Base-by-base conservation (phyloP, 2,113 vertebrate genomes). In the Engystomops pustulosus region DNA sequence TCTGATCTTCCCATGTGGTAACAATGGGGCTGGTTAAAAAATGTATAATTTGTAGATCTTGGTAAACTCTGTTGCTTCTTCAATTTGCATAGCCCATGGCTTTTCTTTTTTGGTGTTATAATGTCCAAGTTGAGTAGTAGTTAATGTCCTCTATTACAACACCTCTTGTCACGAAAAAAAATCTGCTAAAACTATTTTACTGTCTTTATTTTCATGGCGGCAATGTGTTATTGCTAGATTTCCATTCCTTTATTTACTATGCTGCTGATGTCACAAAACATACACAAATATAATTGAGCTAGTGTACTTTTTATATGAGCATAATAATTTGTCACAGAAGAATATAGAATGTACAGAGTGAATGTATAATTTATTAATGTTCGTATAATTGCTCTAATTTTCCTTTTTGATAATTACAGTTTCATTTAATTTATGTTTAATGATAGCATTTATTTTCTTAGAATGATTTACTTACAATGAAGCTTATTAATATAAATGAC, bases 341-440 rank as follows among this genome's bases (percentile, higher is more conserved):
- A 36, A 8, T 68, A 36, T 10, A 2, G 2, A 68, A 20, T 32
- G 32, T 25, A 17, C 25, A 62, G 8, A 6, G 17, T 45, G 6
- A 75, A 51, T 75, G 71, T 75, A 32, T 51, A 32, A 32, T 32
- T 17, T 51, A 30, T 32, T 75, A 49, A 75, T 51, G 44, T 49
- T 30, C 12, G 7, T 41, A 75, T 51, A 32, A 75, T 75, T 34
- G 45, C 30, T 32, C 41, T 32, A 44, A 71, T 75, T 71, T 45
- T 75, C 6, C 38, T 18, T 75, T 74, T 49, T 74, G 23, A 49
- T 47, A 74, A 47, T 74, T 74, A 74, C 15, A 1, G 15, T 30
- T 62, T 44, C 5, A 47, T 47, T 6, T 75, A 49, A 32, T 75
- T 74, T 74, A 75, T 53, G 44, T 76, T 76, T 27, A 34, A 53